Conservation (phyloP, 1,140 invertebrate species). For the Conus betulinus region DNA sequence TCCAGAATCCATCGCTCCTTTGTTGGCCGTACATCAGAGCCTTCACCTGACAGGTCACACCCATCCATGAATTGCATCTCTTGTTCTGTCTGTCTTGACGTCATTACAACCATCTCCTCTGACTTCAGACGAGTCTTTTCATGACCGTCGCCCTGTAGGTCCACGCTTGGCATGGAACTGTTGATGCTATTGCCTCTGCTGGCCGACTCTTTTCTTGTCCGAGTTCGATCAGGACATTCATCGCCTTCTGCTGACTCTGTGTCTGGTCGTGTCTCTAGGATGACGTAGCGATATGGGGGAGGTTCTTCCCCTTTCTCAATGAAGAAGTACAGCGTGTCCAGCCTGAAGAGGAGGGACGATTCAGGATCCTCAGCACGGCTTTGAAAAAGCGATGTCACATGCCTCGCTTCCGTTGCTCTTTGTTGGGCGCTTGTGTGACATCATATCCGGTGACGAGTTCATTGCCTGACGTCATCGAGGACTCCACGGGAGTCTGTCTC, state of each 20-base stretch:
- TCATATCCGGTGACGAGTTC: slow-evolving; percentile 24
- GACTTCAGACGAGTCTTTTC: not conserved
- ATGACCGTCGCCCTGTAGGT: not conserved
- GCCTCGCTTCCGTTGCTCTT: slow-evolving; percentile 14
- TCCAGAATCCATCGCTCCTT: too few species aligned
- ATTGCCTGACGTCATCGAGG: not conserved
- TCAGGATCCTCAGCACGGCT: slow-evolving; percentile 8
- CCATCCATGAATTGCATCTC: too few species aligned
- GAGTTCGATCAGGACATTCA: too few species aligned
- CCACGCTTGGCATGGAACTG: not conserved
- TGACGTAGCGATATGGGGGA: not conserved
- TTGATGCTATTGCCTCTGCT: too few species aligned
- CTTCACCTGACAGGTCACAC: too few species aligned
- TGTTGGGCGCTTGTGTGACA: not conserved
- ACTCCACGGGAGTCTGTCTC: not conserved
- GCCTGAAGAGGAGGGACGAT: slow-evolving; percentile 4
- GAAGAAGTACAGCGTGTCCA: slow-evolving; percentile 19
- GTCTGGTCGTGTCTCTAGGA: not conserved
- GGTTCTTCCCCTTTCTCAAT: not conserved
- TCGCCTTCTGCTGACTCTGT: too few species aligned
- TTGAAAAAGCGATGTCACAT: slow-evolving; percentile 23
- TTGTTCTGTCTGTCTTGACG: too few species aligned
- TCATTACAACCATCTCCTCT: not conserved
- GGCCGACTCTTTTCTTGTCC: too few species aligned
- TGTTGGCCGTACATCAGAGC: too few species aligned